Evolutionary conservation across 2,113 vertebrate genomes (phyloP).

Genomic region (Lophochroa leadbeateri): DNA sequence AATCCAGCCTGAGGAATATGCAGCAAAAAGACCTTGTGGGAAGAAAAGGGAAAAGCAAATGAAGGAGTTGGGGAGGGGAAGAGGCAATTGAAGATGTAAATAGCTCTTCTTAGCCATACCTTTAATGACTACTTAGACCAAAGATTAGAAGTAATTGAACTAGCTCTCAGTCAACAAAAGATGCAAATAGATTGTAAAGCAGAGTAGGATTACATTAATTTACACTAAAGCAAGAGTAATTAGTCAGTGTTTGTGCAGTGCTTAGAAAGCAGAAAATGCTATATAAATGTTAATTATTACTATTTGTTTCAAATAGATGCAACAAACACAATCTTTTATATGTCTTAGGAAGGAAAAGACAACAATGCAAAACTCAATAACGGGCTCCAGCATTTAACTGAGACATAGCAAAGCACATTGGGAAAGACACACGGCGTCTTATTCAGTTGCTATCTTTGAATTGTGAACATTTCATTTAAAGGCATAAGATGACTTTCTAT

Average conservation of each 20-base stretch:
- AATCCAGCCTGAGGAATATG: not conserved
- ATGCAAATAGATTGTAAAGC: conserved; percentile 34
- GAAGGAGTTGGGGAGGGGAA: not conserved
- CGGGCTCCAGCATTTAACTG: not conserved
- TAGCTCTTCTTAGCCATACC: not conserved
- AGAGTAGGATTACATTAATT: conserved; percentile 35
- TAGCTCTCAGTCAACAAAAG: conserved; percentile 44
- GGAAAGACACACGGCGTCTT: not conserved
- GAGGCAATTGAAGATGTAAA: not conserved
- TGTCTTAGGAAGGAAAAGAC: not conserved
- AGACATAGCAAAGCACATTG: not conserved
- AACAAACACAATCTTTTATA: not conserved
- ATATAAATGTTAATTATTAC: conserved; percentile 27
- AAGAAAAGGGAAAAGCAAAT: not conserved
- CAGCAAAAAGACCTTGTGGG: not conserved
- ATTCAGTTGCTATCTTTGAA: not conserved
- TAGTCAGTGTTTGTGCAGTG: conserved; percentile 28
- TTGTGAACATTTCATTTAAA: not conserved
- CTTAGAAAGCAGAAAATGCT: conserved; percentile 30
- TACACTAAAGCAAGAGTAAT: conserved; percentile 35
- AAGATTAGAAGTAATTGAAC: conserved; percentile 43
- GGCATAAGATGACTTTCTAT: not conserved
- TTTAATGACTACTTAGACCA: conserved; percentile 32
- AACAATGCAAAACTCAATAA: not conserved
- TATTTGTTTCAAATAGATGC: conserved; percentile 26